Evolutionary conservation across 2,888 invertebrate genomes (phyloP), one percentile per base, ranked within the genome.

Genomic region (Drosophila stalkeri): DNA sequence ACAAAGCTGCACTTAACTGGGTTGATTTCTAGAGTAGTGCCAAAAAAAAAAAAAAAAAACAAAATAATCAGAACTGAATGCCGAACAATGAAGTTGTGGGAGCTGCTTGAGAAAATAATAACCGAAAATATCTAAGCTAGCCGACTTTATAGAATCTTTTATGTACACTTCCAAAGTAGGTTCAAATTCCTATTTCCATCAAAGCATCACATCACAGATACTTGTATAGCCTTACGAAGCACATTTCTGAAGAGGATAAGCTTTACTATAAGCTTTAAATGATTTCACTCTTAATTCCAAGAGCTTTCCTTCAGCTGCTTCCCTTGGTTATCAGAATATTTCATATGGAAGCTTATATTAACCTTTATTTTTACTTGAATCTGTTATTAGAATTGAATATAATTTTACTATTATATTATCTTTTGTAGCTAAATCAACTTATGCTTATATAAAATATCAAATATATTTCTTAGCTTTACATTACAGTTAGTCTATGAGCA

Each of bases 1-100:
- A 67, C 56, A 49, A 64, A 71, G 60, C 70, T 61, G 55, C 60
- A 57, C 16, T 63, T 65, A 84, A 79, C 59, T 86, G 71, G 89
- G 71, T 73, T 81, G 75, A 78, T 72, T 86, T 83, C 72, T 69
- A 59, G 44, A 52, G 41, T 20, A 12, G 44, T 9, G 31, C 64
- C 41, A 11, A 49, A 81, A 16, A 44, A 55, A 5, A 49, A 23
- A 23, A 14, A 20, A 11, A 55, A 81, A 16, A 44, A 27, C 14
- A 20, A 31, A 31, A 1, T n/a, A n/a, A 57, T 49, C 47, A 41
- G 23, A 31, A n/a, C 49, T 52, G 23, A 35, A 49, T 60, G 49
- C 52, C 23, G 52, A n/a, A 54, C 46, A 52, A 8, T 20, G 5
- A 46, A 59, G 14, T 11, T 61, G 12, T 55, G 31, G 23, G 46